phyloP scores from a whole-genome alignment of 2,113 vertebrate species.

The Phodopus roborovskii region DNA sequence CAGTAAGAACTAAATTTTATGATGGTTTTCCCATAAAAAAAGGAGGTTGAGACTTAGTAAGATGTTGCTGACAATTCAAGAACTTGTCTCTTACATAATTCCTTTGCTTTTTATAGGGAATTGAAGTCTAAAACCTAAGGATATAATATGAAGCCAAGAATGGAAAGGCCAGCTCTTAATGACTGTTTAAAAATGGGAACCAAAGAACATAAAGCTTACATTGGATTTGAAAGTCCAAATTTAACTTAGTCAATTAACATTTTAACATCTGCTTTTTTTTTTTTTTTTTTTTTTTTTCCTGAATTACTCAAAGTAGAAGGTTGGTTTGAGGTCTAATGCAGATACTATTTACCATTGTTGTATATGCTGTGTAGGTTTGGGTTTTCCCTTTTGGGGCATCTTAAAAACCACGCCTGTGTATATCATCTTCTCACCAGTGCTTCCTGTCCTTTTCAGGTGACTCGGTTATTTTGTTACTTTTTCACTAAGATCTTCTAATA shows the following conservation, averaged over 20 bases:
- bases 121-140: slow-evolving; percentile 31
- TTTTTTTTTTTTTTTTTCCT: slow-evolving; percentile 20
- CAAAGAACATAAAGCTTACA: slow-evolving; percentile 49
- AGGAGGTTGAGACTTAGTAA: slow-evolving; percentile 46
- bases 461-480: slow-evolving; percentile 23
- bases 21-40: slow-evolving; percentile 11
- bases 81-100: slow-evolving; percentile 45
- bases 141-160: slow-evolving; percentile 34
- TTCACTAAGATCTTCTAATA: slow-evolving; percentile 43
- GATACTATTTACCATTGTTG: slow-evolving; percentile 17
- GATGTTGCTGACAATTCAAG: slow-evolving; percentile 24
- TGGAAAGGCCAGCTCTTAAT: slow-evolving; percentile 25
- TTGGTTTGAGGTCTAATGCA: slow-evolving; percentile 28
- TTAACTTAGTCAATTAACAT: background rate
- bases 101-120: background rate
- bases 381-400: background rate
- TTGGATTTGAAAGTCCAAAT: slow-evolving; percentile 45
- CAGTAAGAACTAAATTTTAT: slow-evolving; percentile 27
- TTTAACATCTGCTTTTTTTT: background rate
- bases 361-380: slow-evolving; percentile 43
- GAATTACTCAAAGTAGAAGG: slow-evolving; percentile 49
- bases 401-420: background rate
- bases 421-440: background rate
- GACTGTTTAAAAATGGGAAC: slow-evolving; percentile 46
- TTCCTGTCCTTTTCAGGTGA: slow-evolving; percentile 33